Conservation (phyloP, 1,140 invertebrate genomes). For the Lordiphosa clarofinis region DNA sequence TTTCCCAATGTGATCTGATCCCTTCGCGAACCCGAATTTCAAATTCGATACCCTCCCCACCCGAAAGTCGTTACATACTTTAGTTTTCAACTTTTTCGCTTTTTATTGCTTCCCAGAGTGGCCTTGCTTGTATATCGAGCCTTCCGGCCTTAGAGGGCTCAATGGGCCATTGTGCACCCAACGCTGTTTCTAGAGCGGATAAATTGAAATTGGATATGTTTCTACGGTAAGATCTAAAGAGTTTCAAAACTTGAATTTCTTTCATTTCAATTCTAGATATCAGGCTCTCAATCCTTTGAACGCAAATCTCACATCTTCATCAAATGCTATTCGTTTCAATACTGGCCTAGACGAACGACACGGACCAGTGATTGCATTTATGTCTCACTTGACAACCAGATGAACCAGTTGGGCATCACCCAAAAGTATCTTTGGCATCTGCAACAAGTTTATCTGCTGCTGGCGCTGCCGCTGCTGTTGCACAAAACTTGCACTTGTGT, state of each 20-base stretch:
- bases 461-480: background rate
- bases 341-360: conserved; percentile 1
- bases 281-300: background rate
- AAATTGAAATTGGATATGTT: no score
- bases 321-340: conserved; percentile 1
- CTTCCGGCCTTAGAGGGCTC: no score
- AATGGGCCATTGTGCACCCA: no score
- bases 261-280: conserved; percentile 1
- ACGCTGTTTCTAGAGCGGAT: no score
- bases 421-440: conserved; percentile 16
- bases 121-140: no score
- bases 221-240: no score
- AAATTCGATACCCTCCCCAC: no score
- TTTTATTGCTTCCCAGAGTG: no score
- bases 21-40: no score
- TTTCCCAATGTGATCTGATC: no score
- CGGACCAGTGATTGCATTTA: conserved; percentile 10
- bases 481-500: conserved; percentile 10
- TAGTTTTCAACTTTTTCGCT: no score
- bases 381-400: conserved; percentile 32
- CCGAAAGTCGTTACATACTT: no score
- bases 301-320: conserved; percentile 4
- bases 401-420: conserved; percentile 38
- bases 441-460: conserved; percentile 31
- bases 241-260: background rate